Conservation (phyloP, 2,888 invertebrate genomes). For the Seira musarum region DNA sequence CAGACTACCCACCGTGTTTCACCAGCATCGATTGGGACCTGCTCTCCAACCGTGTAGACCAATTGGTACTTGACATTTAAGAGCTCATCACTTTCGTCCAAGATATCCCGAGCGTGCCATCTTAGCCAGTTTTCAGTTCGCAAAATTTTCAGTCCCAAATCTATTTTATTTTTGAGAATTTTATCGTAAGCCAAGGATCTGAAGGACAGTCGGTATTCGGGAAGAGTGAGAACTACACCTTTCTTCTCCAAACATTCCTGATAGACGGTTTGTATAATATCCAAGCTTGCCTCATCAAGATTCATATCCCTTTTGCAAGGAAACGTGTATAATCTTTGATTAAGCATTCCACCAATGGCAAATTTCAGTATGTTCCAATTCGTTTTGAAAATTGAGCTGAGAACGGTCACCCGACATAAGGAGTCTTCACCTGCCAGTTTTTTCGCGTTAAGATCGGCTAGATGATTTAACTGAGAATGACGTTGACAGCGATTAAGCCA, state of each 20-base stretch:
- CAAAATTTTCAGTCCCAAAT: background rate
- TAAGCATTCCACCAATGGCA: slow-evolving; percentile 59
- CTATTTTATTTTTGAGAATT: background rate
- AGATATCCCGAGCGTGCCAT: slow-evolving; percentile 47
- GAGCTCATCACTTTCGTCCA: slow-evolving; percentile 65
- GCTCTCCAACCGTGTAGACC: slow-evolving; percentile 60
- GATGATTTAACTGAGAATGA: too few relatives aligned
- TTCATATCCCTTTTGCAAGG: slow-evolving; percentile 61
- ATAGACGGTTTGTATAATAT: slow-evolving; percentile 5
- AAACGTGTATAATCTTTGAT: slow-evolving; percentile 49
- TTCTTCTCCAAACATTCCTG: slow-evolving; percentile 35
- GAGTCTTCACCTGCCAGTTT: too few relatives aligned
- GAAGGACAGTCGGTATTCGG: slow-evolving; percentile 56
- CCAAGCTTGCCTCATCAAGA: background rate
- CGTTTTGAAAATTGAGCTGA: slow-evolving; percentile 58
- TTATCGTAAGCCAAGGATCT: slow-evolving; percentile 45
- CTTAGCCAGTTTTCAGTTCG: slow-evolving; percentile 44
- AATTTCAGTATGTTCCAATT: slow-evolving; percentile 43
- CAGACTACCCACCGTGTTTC: slow-evolving; percentile 41
- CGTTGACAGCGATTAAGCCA: too few relatives aligned
- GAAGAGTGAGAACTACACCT: slow-evolving; percentile 53
- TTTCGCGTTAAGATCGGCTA: too few relatives aligned
- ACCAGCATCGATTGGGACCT: slow-evolving; percentile 44
- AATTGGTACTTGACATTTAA: slow-evolving; percentile 63
- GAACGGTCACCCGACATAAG: slow-evolving; percentile 63